A percentile compares a stretch with the other conserved stretches of the same genome.
Evolutionary conservation across 2,888 invertebrate species (phyloP).

Genomic region (Choristoneura rosaceana): DNA sequence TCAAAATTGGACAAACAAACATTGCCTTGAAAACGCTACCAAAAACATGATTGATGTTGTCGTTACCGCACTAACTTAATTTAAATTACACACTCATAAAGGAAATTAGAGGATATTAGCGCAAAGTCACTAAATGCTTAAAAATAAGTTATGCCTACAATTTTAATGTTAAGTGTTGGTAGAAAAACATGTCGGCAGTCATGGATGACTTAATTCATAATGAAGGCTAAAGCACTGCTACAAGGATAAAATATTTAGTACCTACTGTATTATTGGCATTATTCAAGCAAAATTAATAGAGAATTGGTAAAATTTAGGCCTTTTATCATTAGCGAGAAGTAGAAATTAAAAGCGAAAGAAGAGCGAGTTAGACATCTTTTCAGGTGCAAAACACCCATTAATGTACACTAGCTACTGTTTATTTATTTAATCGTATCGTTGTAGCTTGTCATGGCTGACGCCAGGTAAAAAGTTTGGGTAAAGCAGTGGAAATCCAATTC

Average conservation of each 20-base stretch:
- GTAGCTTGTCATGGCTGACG: too few species aligned
- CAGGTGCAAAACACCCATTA: too few species aligned
- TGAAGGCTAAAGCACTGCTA: background rate
- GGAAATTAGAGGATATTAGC: constrained; percentile 9
- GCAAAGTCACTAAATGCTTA: constrained; percentile 3
- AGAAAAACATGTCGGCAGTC: background rate
- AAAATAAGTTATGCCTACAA: constrained; percentile 2
- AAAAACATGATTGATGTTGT: constrained; percentile 19
- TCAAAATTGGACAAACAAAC: background rate
- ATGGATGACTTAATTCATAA: constrained; percentile 20
- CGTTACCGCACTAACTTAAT: constrained; percentile 7
- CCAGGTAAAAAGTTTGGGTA: too few species aligned
- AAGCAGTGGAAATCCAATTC: too few species aligned
- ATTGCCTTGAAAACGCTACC: background rate
- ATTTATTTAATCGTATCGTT: too few species aligned
- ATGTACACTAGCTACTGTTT: too few species aligned
- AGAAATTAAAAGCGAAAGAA: too few species aligned
- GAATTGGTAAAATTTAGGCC: too few species aligned
- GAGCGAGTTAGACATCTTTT: too few species aligned
- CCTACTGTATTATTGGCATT: background rate
- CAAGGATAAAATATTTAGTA: background rate
- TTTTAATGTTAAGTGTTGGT: constrained; percentile 1
- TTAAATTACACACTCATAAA: constrained; percentile 8
- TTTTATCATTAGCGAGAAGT: too few species aligned
- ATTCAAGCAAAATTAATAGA: too few species aligned